phyloP scores from a whole-genome alignment of 37 sponge, comb jelly and placozoan genomes.

The Spongilla lacustris region DNA sequence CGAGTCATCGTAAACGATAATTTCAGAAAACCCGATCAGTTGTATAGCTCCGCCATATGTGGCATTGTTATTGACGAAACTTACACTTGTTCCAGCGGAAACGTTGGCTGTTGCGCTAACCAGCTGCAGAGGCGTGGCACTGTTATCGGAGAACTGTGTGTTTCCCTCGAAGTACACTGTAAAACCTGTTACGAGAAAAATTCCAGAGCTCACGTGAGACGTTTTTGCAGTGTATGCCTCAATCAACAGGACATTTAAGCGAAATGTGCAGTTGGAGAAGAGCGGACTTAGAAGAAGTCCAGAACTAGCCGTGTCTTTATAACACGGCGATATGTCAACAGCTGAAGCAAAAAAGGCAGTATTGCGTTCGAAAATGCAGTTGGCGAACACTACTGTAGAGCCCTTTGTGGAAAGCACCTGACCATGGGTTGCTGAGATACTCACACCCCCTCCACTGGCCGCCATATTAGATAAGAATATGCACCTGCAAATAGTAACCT shows the following conservation, averaged over 20 bases:
- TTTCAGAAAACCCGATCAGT: constrained; percentile 9
- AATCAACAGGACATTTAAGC: too few species aligned
- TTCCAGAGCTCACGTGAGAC: too few species aligned
- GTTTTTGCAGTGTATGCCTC: too few species aligned
- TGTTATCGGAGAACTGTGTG: not conserved
- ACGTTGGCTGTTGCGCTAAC: not conserved
- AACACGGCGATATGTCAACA: too few species aligned
- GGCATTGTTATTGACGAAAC: not conserved
- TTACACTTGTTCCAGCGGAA: not conserved
- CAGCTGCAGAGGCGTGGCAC: not conserved
- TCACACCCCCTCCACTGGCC: constrained; percentile 2
- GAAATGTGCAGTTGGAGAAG: too few species aligned
- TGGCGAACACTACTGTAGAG: too few species aligned
- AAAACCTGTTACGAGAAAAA: not conserved
- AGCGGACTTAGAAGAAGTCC: too few species aligned
- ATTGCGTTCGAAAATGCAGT: too few species aligned
- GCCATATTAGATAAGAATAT: not conserved
- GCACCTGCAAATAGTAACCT: not conserved
- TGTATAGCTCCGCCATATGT: not conserved
- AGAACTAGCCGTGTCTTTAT: too few species aligned
- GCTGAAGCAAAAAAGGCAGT: too few species aligned
- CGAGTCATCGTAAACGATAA: not conserved
- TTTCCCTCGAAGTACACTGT: not conserved
- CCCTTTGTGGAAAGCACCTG: too few species aligned
- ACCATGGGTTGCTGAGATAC: not conserved